These are phyloP conservation scores for Physella acuta DNA, from an alignment of 1,140 invertebrate species.

Conservation along the genomic window DNA sequence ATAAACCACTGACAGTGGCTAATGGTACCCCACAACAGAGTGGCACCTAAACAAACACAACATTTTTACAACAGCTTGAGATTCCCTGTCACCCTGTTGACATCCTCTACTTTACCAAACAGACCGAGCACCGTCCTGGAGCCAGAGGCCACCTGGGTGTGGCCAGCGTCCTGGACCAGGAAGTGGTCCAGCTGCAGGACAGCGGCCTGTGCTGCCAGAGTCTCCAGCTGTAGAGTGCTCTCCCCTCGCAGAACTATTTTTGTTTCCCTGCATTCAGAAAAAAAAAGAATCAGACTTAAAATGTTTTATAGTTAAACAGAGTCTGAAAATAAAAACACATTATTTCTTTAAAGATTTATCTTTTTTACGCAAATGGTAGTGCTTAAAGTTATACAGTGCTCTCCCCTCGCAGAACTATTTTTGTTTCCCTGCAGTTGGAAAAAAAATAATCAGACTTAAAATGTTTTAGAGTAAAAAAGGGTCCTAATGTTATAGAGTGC, in stretches of 20 bases:
- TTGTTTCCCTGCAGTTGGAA: conserved; percentile 63
- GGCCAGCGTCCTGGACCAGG: conserved; percentile 68
- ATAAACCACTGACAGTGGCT: no score
- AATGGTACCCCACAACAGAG: no score
- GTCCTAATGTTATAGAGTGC: no score
- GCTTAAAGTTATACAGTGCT: conserved; percentile 64
- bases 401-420: conserved; percentile 68
- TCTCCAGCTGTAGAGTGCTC: conserved; percentile 63
- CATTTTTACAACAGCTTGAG: conserved; percentile 47
- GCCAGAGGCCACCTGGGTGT: conserved; percentile 63
- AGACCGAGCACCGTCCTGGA: conserved; percentile 47
- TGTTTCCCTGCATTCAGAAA: conserved; percentile 62
- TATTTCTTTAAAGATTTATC: no score
- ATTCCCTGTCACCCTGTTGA: conserved; percentile 45
- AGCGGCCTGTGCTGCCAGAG: conserved; percentile 63
- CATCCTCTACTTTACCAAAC: conserved; percentile 45
- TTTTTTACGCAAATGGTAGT: no score
- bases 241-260: conserved; percentile 69
- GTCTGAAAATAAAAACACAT: no score
- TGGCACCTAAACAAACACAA: no score
- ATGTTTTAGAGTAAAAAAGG: no score
- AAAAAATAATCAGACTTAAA: conserved; percentile 2
- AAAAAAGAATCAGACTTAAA: no score
- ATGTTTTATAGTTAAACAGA: no score
- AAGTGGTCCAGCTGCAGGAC: conserved; percentile 63